A percentile compares a stretch with the other conserved stretches of the same genome.
Conservation (phyloP, 2,888 invertebrate species). For the Sisyra nigra region DNA sequence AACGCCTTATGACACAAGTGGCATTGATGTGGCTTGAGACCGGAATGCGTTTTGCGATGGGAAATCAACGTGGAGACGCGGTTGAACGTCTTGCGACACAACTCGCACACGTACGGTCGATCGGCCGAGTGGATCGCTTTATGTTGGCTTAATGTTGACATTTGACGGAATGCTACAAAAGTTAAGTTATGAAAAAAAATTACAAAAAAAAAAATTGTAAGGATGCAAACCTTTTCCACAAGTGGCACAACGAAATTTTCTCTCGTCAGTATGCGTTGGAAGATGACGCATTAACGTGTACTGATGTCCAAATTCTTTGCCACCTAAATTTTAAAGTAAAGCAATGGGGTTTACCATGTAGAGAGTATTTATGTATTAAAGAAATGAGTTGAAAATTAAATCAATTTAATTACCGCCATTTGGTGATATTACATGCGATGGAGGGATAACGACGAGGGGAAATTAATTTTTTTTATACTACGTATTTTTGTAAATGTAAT, state of each 20-base stretch:
- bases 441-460: too few relatives aligned
- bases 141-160: conserved; percentile 61
- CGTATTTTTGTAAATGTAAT: too few relatives aligned
- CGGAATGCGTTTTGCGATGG: conserved; percentile 61
- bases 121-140: conserved; percentile 64
- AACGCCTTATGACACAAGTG: conserved; percentile 61
- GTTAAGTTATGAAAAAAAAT: not conserved
- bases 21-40: conserved; percentile 56
- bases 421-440: too few relatives aligned
- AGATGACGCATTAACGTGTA: conserved; percentile 61
- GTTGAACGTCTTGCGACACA: conserved; percentile 62
- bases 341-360: not conserved
- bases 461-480: too few relatives aligned
- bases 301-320: conserved; percentile 58
- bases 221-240: conserved; percentile 44
- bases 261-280: conserved; percentile 59
- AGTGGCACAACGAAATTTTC: conserved; percentile 55
- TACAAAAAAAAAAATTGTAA: conserved; percentile 5
- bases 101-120: conserved; percentile 55
- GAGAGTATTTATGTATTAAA: not conserved
- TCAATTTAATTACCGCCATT: not conserved
- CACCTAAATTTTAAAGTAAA: conserved; percentile 31
- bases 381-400: conserved; percentile 1
- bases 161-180: conserved; percentile 43
- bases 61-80: conserved; percentile 66